Base-by-base conservation (phyloP, 2,797 vertebrate species). In the Smutsia gigantea region DNA sequence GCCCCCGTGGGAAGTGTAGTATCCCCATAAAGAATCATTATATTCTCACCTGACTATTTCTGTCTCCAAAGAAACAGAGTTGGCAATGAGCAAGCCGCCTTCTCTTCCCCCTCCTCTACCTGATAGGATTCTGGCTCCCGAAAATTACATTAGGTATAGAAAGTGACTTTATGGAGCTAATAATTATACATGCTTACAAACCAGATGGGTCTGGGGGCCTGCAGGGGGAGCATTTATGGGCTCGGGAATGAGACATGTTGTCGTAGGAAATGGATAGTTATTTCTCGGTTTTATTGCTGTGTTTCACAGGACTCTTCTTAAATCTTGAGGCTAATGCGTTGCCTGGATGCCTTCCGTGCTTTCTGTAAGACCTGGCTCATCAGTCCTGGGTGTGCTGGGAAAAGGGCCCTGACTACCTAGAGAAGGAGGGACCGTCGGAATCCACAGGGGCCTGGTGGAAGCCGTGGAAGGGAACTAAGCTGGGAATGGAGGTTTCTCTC, bases 81-180 rank as follows among this genome's bases (percentile, higher is more conserved):
- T 77, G 83, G 68, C 87, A 42, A 88, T 34, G 55, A 97, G 89
- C 72, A 63, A 31, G 12, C 53, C 5, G 83, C 88, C 77, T 74
- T 49, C 59, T 64, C 66, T 74, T 42, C 79, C 57, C 71, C 81
- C 37, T 85, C 90, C 89, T 94, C 90, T 77, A 95, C 96, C 97
- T 97, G 93, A 82, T 89, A 90, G 68, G 72, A 90, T 94, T 97
- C 79, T 90, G 94, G 83, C 75, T 96, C 57, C 89, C 25, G 13
- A 97, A 97, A 97, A 97, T 97, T 97, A 97, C 96, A 97, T 97
- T 96, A 97, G 97, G 96, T 96, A 78, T 77, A 97, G 97, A 96
- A 97, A 97, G 90, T 71, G 96, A 96, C 89, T 97, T 97, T 97
- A 97, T 94, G 97, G 95, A 81, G 79, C 96, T 98, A 97, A 97